Evolutionary conservation across 37 sponge, comb jelly and placozoan species (phyloP).

Genomic region (Chondrosia reniformis): DNA sequence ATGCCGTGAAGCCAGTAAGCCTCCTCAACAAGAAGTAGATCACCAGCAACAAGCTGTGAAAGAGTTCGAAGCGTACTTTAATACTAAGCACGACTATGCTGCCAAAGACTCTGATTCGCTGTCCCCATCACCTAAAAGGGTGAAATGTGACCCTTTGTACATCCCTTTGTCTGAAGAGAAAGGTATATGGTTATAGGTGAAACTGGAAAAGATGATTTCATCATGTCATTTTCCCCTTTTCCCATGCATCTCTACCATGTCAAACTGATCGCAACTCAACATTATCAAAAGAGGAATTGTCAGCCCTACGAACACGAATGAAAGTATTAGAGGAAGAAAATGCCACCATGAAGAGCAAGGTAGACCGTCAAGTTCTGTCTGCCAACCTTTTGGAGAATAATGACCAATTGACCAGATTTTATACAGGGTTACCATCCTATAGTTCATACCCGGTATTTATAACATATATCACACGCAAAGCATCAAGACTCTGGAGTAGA

Average conservation of each 20-base stretch:
- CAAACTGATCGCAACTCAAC: too few species aligned
- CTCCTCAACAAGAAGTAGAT: slow-evolving; percentile 9
- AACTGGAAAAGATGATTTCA: too few species aligned
- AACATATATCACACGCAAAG: background rate
- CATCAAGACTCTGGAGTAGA: background rate
- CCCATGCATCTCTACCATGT: too few species aligned
- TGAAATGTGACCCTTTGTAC: too few species aligned
- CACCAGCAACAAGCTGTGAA: background rate
- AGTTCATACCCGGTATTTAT: background rate
- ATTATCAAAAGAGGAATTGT: too few species aligned
- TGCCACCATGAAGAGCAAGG: background rate
- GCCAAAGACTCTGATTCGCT: too few species aligned
- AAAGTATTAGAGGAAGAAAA: background rate
- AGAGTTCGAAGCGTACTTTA: background rate
- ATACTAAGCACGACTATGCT: too few species aligned
- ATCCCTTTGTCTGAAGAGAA: too few species aligned
- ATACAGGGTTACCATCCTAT: background rate
- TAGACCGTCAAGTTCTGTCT: slow-evolving; percentile 1
- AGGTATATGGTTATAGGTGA: too few species aligned
- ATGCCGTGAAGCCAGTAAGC: background rate
- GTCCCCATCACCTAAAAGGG: too few species aligned
- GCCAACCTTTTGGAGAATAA: background rate
- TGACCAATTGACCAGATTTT: background rate
- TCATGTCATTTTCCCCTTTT: too few species aligned
- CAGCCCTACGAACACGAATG: background rate